Percentiles rank a stretch among this genome's conserved stretches.
These are phyloP conservation scores for Macrotis lagotis DNA, from an alignment of 2,113 vertebrate genomes.

Conservation along the genomic window DNA sequence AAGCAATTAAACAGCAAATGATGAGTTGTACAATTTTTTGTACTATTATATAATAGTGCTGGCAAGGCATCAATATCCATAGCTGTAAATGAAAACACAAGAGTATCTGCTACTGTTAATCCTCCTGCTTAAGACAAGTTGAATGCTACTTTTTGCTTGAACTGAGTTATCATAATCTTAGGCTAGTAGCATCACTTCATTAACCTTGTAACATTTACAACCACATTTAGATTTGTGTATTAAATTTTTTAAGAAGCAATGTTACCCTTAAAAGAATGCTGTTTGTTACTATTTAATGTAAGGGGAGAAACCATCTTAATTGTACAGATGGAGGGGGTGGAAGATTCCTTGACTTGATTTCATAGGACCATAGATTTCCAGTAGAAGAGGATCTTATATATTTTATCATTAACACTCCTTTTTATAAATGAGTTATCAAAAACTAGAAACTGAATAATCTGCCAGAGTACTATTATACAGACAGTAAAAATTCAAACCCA, in stretches of 20 bases:
- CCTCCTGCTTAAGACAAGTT: not conserved
- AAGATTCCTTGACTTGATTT: not conserved
- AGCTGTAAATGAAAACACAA: not conserved
- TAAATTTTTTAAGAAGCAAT: not conserved
- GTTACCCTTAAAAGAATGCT: not conserved
- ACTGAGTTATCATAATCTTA: not conserved
- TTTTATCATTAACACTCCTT: not conserved
- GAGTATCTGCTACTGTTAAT: not conserved
- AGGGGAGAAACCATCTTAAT: not conserved
- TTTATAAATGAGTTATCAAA: not conserved
- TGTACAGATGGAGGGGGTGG: not conserved
- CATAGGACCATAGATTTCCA: not conserved
- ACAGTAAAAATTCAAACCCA: not conserved
- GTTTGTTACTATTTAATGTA: not conserved
- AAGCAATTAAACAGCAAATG: not conserved
- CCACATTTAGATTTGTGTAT: not conserved
- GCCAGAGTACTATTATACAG: not conserved
- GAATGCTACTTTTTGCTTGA: not conserved
- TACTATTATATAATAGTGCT: not conserved
- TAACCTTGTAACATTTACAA: not conserved
- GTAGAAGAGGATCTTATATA: not conserved
- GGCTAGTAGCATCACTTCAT: not conserved
- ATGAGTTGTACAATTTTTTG: not conserved
- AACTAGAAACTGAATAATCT: not conserved
- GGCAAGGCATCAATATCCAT: not conserved